Evolutionary conservation across 2,888 invertebrate species (phyloP), one percentile per base, ranked within the genome.

Genomic region (Notodromas monacha): DNA sequence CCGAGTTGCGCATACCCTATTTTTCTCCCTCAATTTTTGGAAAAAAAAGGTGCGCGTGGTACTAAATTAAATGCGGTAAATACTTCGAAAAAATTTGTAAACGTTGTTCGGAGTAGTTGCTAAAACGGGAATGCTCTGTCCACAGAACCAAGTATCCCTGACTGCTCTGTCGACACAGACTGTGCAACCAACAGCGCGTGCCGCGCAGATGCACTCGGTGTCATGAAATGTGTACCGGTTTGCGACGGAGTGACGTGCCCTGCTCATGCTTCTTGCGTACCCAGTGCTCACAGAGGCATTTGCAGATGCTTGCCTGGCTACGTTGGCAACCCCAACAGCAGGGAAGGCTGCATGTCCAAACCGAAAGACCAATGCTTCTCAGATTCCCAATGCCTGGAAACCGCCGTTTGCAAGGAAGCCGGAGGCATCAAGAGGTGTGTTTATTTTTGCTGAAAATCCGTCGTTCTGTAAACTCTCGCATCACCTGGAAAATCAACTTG

Each of bases 311-410:
- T 70, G 12, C 52, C 61, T 26, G 77, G 76, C 3, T 84, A 62
- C 47, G 61, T 65, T 8, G 84, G 84, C 21, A 81, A 84, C 54
- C 73, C 79, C 12, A 74, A 74, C 42, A 72, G 77, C 43, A 61
- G 81, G 14, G 65, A 65, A 38, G 81, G 81, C n/a, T 81, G 81
- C 42, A 58, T 62, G 39, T 60, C 60, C 10, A 48, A 65, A 2
- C 55, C 62, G 11, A 65, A 63, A 45, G 65, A 76, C 41, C 61
- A 67, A 45, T 81, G 81, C 42, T 54, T 56, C 10, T 63, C 65
- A 26, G 70, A 76, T 47, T 65, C 63, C 16, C 69, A 77, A 45
- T 81, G 79, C 42, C 52, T 65, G 15, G 77, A 77, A 51, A 67
- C 64, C 37, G 69, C 76, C 43, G 60, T 65, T 11, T 81, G 79